A percentile compares a stretch with the other conserved stretches of the same genome.
Conservation (phyloP, 2,797 vertebrate genomes). For the Atherinosoma microstoma region DNA sequence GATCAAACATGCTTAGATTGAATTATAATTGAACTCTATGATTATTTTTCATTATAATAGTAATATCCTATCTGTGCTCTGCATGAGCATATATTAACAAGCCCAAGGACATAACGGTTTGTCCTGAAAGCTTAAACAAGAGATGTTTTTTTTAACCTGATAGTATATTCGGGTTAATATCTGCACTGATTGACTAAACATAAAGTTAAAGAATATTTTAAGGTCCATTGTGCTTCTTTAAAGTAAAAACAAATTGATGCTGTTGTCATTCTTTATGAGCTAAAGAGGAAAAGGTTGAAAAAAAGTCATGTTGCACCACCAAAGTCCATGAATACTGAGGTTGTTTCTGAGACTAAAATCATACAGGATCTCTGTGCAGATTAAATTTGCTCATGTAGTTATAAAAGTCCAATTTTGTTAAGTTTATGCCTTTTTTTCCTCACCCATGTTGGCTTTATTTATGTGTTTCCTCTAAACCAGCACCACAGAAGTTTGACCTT, state of each 20-base stretch:
- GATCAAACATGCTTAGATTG: conserved; percentile 57
- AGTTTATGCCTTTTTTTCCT: neutral
- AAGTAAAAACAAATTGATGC: neutral
- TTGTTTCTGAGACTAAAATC: too few relatives aligned
- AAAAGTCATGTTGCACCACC: too few relatives aligned
- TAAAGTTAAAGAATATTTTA: neutral
- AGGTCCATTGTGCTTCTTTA: conserved; percentile 1
- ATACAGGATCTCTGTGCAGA: neutral
- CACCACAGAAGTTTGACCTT: neutral
- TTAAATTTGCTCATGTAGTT: neutral
- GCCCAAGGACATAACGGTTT: conserved; percentile 38
- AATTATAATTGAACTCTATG: conserved; percentile 52
- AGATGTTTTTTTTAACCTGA: neutral
- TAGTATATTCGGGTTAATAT: neutral
- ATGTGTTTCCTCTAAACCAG: neutral
- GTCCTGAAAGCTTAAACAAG: conserved; percentile 17
- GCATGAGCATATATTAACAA: conserved; percentile 48
- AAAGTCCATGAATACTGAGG: too few relatives aligned
- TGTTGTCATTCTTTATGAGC: neutral
- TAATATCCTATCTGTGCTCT: conserved; percentile 45
- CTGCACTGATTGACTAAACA: neutral
- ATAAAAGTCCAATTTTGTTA: neutral
- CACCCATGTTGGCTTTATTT: neutral
- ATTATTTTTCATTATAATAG: conserved; percentile 53
- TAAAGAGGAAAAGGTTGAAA: neutral